phyloP scores from a whole-genome alignment of 1,140 invertebrate species.

The Matsumurasca onukii region DNA sequence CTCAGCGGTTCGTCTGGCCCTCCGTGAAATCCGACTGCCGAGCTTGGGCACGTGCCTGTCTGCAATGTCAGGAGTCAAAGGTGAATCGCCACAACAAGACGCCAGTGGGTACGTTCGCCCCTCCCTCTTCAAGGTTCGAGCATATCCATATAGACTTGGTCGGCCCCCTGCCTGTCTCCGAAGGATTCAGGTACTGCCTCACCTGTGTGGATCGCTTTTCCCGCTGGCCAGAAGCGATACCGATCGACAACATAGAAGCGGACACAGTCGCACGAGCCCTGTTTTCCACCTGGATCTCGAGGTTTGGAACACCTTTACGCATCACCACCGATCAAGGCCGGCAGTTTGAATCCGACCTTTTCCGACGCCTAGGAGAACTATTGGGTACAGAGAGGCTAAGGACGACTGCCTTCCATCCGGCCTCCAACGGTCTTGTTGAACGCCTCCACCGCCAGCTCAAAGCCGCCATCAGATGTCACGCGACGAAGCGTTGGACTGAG shows the following conservation, averaged over 20 bases:
- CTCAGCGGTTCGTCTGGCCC: background rate
- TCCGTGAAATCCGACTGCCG: background rate
- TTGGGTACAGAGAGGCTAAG: too few species aligned
- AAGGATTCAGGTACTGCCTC: background rate
- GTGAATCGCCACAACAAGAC: background rate
- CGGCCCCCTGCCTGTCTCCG: background rate
- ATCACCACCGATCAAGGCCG: conserved; percentile 4
- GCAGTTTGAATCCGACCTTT: background rate
- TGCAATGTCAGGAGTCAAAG: background rate
- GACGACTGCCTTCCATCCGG: too few species aligned
- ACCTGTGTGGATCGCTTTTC: background rate
- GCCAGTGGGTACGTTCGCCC: background rate
- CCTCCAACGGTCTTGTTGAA: too few species aligned
- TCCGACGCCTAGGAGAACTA: background rate
- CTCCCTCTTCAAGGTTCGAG: background rate
- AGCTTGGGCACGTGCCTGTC: background rate
- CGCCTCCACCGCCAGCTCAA: too few species aligned
- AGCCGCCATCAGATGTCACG: too few species aligned
- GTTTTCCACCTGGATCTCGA: background rate
- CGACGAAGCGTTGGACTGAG: too few species aligned
- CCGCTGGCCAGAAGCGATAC: conserved; percentile 1
- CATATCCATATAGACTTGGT: background rate
- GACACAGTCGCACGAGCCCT: background rate
- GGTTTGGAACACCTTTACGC: background rate
- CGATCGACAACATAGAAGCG: background rate